phyloP scores from a whole-genome alignment of 2,113 vertebrate species.

The Nestor notabilis region DNA sequence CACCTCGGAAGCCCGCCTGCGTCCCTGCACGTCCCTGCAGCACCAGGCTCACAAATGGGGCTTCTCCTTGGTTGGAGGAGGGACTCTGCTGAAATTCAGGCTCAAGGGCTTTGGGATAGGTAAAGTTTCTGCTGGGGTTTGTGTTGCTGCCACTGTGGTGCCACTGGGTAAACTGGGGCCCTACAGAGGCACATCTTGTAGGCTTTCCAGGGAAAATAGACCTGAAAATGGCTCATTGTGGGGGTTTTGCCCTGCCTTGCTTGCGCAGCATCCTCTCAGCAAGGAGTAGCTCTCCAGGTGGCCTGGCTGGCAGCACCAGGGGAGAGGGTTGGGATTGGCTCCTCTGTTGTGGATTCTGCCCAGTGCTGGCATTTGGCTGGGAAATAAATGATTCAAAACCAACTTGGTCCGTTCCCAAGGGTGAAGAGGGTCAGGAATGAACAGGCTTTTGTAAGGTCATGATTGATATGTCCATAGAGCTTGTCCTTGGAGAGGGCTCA shows the following conservation, averaged over 20 bases:
- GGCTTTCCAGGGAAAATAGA: background rate
- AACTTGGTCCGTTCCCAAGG: background rate
- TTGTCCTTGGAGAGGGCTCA: background rate
- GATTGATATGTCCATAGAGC: background rate
- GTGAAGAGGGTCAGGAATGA: background rate
- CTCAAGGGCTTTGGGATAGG: background rate
- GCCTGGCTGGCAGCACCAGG: background rate
- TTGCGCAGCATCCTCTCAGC: background rate
- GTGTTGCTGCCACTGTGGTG: background rate
- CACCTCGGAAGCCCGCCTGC: background rate
- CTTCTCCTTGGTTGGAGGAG: background rate
- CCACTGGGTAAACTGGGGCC: background rate
- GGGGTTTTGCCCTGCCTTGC: background rate
- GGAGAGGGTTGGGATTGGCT: background rate
- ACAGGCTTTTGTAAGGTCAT: background rate
- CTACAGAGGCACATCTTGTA: background rate
- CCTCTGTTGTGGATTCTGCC: background rate
- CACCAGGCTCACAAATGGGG: background rate
- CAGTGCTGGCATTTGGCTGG: background rate
- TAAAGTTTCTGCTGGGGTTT: background rate
- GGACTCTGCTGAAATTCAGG: background rate
- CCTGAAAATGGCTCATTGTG: fast-evolving
- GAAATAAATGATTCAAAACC: background rate
- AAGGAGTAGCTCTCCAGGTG: background rate
- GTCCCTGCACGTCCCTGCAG: background rate